Conservation (phyloP, 2,113 vertebrate genomes). For the Cephalopholis sonnerati region DNA sequence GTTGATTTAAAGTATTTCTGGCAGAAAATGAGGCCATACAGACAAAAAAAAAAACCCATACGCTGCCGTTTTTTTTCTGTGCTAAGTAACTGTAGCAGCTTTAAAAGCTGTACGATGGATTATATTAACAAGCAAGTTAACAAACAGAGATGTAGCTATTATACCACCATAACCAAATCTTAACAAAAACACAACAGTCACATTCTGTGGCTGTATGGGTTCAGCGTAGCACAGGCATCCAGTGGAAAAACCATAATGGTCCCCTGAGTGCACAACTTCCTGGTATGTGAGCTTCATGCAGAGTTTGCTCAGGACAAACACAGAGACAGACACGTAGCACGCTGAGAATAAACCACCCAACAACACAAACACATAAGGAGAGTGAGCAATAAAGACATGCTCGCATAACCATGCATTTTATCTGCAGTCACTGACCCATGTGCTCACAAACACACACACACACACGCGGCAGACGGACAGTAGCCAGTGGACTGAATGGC, state of each 20-base stretch:
- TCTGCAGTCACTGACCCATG: slow-evolving; percentile 7
- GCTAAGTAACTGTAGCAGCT: too few relatives aligned
- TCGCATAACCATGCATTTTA: not conserved
- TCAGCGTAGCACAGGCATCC: not conserved
- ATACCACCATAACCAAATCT: not conserved
- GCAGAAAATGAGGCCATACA: too few relatives aligned
- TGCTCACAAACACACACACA: not conserved
- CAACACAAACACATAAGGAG: slow-evolving; percentile 37
- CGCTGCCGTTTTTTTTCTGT: too few relatives aligned
- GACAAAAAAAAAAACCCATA: too few relatives aligned
- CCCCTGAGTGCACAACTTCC: not conserved
- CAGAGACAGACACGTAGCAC: not conserved
- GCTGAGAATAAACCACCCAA: not conserved
- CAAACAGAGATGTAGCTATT: not conserved
- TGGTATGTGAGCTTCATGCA: not conserved
- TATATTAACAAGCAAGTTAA: too few relatives aligned
- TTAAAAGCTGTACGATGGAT: too few relatives aligned
- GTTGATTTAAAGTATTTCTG: too few relatives aligned
- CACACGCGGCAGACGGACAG: slow-evolving; percentile 9
- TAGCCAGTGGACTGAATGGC: not conserved
- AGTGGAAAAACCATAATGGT: not conserved
- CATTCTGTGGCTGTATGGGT: not conserved
- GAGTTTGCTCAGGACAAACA: slow-evolving; percentile 57
- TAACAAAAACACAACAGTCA: not conserved
- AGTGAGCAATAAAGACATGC: not conserved